Base-by-base conservation (phyloP, 2,888 invertebrate species). In the Graphium colonna region DNA sequence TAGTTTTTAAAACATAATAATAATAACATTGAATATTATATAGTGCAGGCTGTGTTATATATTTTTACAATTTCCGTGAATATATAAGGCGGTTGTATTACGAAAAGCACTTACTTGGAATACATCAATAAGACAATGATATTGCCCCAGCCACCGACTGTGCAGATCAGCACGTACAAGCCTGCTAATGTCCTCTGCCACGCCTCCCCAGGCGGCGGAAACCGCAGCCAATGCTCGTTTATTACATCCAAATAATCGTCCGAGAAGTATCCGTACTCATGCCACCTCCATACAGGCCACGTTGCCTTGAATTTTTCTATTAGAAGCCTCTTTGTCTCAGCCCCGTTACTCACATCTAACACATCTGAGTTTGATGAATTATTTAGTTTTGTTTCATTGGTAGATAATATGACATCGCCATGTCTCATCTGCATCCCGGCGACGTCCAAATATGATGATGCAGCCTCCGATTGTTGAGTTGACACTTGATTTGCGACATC, bases 211-310 rank as follows among this genome's bases (percentile, higher is more conserved):
- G 94, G 94, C 1, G 95, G 94, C 17, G 91, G 87, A 71, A 93
- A 95, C 62, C 90, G 79, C 60, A 95, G 77, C 95, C 95, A 95
- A 72, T 95, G 94, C 0, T 91, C 83, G 77, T 95, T 94, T 57
- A 95, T 93, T 57, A 90, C 73, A 52, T 85, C 69, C 63, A 93
- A 67, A 65, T 91, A 92, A 56, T 91, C 90, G 36, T 92, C 92
- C 3, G 83, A 77, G 70, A 92, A 93, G 68, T 88, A 90, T 16
- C 92, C 92, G 55, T 79, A 68, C 42, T 82, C 65, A 57, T 73
- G 75, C 93, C 93, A 93, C 36, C 73, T 68, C 17, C 78, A 71
- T 46, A 90, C 75, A 12, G 90, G 88, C 89, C 90, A 90, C 40
- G 68, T 56, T 59, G 61, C 68, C 57, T 79, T 82, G 67, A 90